A percentile compares a stretch with the other conserved stretches of the same genome.
These are phyloP conservation scores for Nipponia nippon DNA, from an alignment of 2,113 vertebrate genomes.

Conservation along the genomic window DNA sequence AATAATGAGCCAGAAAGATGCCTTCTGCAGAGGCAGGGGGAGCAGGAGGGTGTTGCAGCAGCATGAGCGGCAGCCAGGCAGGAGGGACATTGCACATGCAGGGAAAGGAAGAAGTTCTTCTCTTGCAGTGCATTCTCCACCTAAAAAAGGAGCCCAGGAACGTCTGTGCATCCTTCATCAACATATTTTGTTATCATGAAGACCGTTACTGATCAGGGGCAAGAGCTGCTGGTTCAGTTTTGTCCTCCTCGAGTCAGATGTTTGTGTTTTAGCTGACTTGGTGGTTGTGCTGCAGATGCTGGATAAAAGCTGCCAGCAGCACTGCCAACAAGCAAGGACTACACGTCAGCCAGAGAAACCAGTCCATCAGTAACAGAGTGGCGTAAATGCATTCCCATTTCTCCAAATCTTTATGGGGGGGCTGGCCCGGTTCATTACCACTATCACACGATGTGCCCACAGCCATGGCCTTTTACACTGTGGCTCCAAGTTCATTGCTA, in stretches of 20 bases:
- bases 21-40: neutral
- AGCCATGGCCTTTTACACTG: neutral
- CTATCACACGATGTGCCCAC: too few species aligned
- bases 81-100: neutral
- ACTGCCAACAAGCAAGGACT: neutral
- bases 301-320: neutral
- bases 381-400: neutral
- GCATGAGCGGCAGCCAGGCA: neutral
- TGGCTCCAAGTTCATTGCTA: neutral
- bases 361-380: neutral
- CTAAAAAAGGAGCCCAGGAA: neutral
- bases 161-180: neutral
- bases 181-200: neutral
- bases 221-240: neutral
- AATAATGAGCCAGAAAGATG: neutral
- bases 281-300: neutral
- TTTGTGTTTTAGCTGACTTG: neutral
- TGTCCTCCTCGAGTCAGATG: neutral
- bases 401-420: neutral
- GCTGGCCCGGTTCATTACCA: neutral
- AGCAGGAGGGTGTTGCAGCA: neutral
- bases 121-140: neutral
- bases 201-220: neutral
- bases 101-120: neutral
- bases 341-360: neutral